Evolutionary conservation across 2,888 invertebrate species (phyloP).

Genomic region (Girardia tigrina): DNA sequence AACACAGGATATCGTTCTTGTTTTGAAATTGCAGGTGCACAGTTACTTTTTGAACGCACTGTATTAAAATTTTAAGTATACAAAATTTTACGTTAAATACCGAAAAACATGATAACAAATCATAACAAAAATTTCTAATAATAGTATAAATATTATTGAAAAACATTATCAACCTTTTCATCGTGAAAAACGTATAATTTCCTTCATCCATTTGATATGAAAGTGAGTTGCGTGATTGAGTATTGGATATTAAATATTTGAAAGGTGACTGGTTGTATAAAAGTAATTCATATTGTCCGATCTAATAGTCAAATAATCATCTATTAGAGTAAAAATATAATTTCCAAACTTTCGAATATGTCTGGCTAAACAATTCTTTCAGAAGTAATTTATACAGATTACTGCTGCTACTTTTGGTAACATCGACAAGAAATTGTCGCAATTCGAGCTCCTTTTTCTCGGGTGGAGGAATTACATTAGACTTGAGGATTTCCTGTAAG

Average conservation of each 20-base stretch:
- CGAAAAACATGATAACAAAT: too few relatives aligned
- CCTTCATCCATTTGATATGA: background rate
- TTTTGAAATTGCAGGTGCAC: too few relatives aligned
- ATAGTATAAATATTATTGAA: too few relatives aligned
- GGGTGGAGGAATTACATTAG: background rate
- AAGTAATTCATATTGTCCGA: background rate
- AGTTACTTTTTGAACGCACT: too few relatives aligned
- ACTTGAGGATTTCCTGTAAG: background rate
- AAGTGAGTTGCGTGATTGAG: background rate
- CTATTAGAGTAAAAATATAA: background rate
- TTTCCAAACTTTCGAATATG: background rate
- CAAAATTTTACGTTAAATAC: too few relatives aligned
- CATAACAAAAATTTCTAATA: too few relatives aligned
- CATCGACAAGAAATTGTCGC: background rate
- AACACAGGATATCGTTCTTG: too few relatives aligned
- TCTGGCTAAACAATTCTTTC: background rate
- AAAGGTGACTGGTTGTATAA: background rate
- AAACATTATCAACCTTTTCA: background rate
- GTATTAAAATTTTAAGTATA: too few relatives aligned
- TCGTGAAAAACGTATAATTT: background rate
- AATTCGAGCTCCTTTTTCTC: background rate
- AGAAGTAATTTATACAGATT: background rate
- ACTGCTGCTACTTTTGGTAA: constrained; percentile 2
- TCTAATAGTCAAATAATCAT: background rate
- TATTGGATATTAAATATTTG: background rate